These are phyloP conservation scores for Perca flavescens DNA, from an alignment of 2,113 vertebrate genomes.

Conservation along the genomic window DNA sequence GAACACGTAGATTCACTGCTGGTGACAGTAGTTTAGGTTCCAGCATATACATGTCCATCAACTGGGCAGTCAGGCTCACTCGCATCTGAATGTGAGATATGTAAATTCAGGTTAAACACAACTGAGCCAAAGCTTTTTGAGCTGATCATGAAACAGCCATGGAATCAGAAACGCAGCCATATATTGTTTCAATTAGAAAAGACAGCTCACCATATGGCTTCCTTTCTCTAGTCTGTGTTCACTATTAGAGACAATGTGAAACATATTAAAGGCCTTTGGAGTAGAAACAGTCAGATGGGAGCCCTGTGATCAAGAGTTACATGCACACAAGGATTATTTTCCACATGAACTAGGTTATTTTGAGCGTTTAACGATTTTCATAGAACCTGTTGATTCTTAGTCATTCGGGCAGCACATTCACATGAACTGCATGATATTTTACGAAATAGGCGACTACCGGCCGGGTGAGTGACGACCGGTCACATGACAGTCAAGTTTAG, in stretches of 20 bases:
- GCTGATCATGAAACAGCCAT: slow-evolving; percentile 22
- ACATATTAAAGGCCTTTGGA: slow-evolving; percentile 5
- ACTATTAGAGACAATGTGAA: slow-evolving; percentile 27
- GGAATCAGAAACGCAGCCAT: slow-evolving; percentile 23
- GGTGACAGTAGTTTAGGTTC: background rate
- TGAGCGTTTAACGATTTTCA: background rate
- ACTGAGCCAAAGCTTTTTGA: slow-evolving; percentile 30
- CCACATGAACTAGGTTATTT: background rate
- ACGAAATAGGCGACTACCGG: too few species aligned
- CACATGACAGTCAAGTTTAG: too few species aligned
- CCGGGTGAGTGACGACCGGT: too few species aligned
- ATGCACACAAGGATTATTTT: background rate
- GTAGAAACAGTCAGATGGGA: background rate
- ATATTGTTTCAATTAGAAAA: slow-evolving; percentile 39
- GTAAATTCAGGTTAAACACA: slow-evolving; percentile 5
- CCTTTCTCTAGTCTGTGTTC: slow-evolving; percentile 22
- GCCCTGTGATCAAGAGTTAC: background rate
- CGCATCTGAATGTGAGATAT: background rate
- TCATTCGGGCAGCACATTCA: background rate
- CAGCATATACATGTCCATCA: background rate
- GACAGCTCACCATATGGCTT: slow-evolving; percentile 34
- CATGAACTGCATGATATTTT: too few species aligned
- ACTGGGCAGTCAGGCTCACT: background rate
- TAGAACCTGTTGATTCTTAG: background rate
- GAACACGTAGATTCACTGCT: background rate